Base-by-base conservation (phyloP, 2,797 vertebrate species). In the Lates japonicus region DNA sequence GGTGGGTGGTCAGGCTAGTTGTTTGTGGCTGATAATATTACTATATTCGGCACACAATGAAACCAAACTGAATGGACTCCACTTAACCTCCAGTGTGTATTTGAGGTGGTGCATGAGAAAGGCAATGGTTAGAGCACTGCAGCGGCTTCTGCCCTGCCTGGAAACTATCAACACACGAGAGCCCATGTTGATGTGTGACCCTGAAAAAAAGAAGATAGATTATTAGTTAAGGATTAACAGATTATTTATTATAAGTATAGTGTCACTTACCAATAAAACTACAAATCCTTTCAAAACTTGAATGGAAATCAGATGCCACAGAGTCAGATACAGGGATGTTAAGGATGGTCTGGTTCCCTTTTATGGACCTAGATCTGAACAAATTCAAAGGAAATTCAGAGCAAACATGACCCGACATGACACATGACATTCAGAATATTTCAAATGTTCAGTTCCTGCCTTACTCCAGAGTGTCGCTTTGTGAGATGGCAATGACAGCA, bases 81-180 rank as follows among this genome's bases (percentile, higher is more conserved):
- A n/a, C n/a, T 33, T 87, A 29, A 93, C 97, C 96, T 96, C 87
- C 78, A 98, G 90, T 60, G 96, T 93, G n/a, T 73, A 94, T 94
- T 87, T 90, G 0, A 93, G 90, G 20, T 79, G 83, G 49, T 97
- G 90, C 75, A 98, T 96, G 98, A 94, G 39, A 96, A n/a, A 98
- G 22, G 97, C 97, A 17, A 97, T 84, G 54, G 90, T 54, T 0
- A n/a, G 90, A 0, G 95, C 79, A 52, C 95, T 95, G 90, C 97
- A 95, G n/a, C 96, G 94, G 79, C 96, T 97, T 55, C 95, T 91
- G 35, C 97, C 97, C 48, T 83, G 74, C 7, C 65, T n/a, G 63
- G 97, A 98, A 84, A 95, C 94, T 44, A 97, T 87, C 90, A 98
- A 87, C 46, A 96, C 77, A n/a, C 94, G 85, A 0, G 94, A 95